A percentile compares a stretch with the other conserved stretches of the same genome.
Evolutionary conservation across 2,113 vertebrate species (phyloP).

Genomic region (Varanus salvator): DNA sequence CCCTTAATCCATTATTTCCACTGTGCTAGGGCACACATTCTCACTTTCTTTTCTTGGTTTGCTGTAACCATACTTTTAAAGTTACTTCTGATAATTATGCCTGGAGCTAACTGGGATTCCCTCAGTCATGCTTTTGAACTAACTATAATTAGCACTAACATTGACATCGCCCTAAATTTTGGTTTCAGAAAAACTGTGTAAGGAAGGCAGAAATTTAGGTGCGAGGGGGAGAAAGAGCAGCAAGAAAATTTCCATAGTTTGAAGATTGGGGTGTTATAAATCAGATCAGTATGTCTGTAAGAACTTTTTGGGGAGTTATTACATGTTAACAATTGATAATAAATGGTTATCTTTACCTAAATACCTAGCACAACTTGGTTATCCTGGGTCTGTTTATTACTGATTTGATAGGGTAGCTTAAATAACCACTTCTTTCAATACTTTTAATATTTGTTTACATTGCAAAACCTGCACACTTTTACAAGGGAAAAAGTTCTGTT

Average conservation of each 20-base stretch:
- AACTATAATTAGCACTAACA: background rate
- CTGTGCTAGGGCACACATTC: background rate
- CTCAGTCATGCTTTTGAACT: background rate
- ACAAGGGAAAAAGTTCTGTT: background rate
- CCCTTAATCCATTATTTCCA: too few species aligned
- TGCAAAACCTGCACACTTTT: background rate
- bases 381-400: constrained; percentile 21
- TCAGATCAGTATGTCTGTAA: background rate
- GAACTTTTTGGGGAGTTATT: background rate
- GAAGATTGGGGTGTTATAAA: background rate
- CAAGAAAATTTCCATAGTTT: background rate
- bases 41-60: too few species aligned
- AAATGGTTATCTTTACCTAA: background rate
- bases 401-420: constrained; percentile 39
- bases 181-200: background rate
- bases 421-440: background rate
- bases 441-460: background rate
- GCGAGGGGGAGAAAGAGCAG: background rate
- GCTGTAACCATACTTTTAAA: background rate
- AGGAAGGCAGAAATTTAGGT: background rate
- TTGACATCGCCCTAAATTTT: background rate
- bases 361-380: constrained; percentile 1
- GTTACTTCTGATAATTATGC: background rate
- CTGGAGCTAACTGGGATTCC: background rate
- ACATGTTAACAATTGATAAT: background rate